Conservation (phyloP, 1,140 invertebrate genomes). For the Phortica variegata region DNA sequence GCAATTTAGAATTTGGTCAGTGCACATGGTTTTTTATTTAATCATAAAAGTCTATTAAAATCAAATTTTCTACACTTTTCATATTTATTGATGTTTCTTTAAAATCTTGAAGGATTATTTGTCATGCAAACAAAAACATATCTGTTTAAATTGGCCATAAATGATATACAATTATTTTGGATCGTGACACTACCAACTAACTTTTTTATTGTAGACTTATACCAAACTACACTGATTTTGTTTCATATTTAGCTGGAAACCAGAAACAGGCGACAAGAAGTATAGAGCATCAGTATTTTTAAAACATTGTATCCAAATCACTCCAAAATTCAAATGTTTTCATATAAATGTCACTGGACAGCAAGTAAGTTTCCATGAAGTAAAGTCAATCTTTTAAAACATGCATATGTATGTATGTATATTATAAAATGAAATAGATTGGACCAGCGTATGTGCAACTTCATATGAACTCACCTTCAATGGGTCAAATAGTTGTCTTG, state of each 20-base stretch:
- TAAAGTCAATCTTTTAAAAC: neutral
- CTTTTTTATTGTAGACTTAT: too few relatives aligned
- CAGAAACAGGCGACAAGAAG: slow-evolving; percentile 11
- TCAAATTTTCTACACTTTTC: neutral
- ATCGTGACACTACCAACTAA: too few relatives aligned
- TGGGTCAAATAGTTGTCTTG: slow-evolving; percentile 70
- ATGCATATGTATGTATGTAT: slow-evolving; percentile 26
- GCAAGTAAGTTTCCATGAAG: slow-evolving; percentile 26
- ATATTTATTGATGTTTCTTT: neutral
- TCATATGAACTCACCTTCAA: slow-evolving; percentile 60
- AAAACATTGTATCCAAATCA: slow-evolving; percentile 31
- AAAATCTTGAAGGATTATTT: too few relatives aligned
- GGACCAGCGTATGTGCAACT: slow-evolving; percentile 80
- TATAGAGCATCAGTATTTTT: slow-evolving; percentile 37
- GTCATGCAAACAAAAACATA: neutral
- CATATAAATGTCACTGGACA: slow-evolving; percentile 31
- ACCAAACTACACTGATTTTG: neutral
- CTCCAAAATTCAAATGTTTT: slow-evolving; percentile 29
- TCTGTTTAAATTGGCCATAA: too few relatives aligned
- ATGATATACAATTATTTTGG: too few relatives aligned
- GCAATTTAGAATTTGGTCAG: too few relatives aligned
- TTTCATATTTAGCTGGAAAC: slow-evolving; percentile 29
- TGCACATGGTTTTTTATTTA: too few relatives aligned
- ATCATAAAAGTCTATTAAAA: neutral
- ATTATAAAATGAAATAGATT: slow-evolving; percentile 60